Evolutionary conservation across 2,113 vertebrate genomes (phyloP), one percentile per base, ranked within the genome.

Genomic region (Hippocampus zosterae): DNA sequence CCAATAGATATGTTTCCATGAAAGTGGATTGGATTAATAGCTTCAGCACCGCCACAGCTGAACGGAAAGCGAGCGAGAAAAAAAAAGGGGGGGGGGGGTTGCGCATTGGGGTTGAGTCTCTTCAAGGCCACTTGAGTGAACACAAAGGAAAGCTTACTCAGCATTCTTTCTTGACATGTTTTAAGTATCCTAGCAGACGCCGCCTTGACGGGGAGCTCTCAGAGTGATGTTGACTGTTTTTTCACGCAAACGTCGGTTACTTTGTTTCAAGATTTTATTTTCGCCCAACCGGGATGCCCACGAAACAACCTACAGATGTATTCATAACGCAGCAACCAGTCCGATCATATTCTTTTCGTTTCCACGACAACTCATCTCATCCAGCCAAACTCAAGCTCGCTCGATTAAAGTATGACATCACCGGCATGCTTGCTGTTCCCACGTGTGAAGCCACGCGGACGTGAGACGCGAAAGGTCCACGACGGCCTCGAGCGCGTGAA

Each of bases 21-120:
- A 56, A n/a, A n/a, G 7, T 56, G 23, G 11, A 56, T 12, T 56
- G 23, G 23, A 56, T 56, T 29, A 7, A 59, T 16, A 33, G 25
- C 3, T 29, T 16, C 16, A 29, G 27, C 56, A 29, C 56, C 6
- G 6, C 56, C 56, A 18, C 13, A 29, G 25, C 56, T 16, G 57
- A 56, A 40, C 68, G 71, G 65, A 77, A 56, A 66, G 71, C 57
- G 50, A 78, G n/a, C 16, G 68, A 65, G 68, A 65, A 37, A 55
- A 68, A 44, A 44, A 8, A 0, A 9, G 42, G 42, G 0, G 63
- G 64, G 37, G 46, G 77, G 4, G 29, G 29, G 4, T 2, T 33
- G 13, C 15, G 44, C 12, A 73, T 57, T 29, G 5, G 71, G 52
- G 71, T 55, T n/a, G 6, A 71, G 53, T 67, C 70, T 69, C 42